Evolutionary conservation across 2,888 invertebrate genomes (phyloP).

Genomic region (Sisyra nigra): DNA sequence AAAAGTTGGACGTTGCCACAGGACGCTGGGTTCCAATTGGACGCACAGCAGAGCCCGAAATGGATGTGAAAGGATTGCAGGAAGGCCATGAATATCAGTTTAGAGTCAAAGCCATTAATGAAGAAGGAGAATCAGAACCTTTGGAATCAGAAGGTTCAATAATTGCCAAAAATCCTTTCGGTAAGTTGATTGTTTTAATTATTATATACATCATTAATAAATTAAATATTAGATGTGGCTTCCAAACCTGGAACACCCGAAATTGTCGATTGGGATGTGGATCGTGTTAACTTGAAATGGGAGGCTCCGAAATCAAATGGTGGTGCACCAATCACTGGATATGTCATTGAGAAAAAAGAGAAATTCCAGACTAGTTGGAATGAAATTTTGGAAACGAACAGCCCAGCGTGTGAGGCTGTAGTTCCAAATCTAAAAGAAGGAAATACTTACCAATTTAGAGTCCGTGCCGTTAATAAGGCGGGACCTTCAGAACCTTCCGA

Average conservation of each 20-base stretch:
- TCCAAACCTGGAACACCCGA: constrained; percentile 78
- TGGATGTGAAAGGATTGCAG: constrained; percentile 76
- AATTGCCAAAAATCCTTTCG: constrained; percentile 92
- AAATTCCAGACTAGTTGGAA: constrained; percentile 65
- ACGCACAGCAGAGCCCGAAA: constrained; percentile 68
- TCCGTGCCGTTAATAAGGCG: constrained; percentile 87
- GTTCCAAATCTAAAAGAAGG: constrained; percentile 79
- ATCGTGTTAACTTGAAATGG: constrained; percentile 77
- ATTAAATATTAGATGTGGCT: constrained; percentile 42
- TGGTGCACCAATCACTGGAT: constrained; percentile 68
- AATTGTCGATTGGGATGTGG: constrained; percentile 78
- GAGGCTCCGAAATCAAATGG: constrained; percentile 61
- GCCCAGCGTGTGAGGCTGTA: constrained; percentile 62
- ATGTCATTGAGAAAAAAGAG: constrained; percentile 80
- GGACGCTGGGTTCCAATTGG: constrained; percentile 92
- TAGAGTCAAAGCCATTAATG: constrained; percentile 83
- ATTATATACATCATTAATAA: no score
- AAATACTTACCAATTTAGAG: constrained; percentile 89
- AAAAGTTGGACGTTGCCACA: constrained; percentile 82
- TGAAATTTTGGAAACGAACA: constrained; percentile 58
- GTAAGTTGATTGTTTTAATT: constrained; percentile 27
- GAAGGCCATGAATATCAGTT: constrained; percentile 91
- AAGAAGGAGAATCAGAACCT: constrained; percentile 91
- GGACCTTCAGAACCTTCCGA: constrained; percentile 87
- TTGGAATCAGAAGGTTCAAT: constrained; percentile 78